Evolutionary conservation across 1,140 invertebrate species (phyloP).

Genomic region (Glossosoma conforme): DNA sequence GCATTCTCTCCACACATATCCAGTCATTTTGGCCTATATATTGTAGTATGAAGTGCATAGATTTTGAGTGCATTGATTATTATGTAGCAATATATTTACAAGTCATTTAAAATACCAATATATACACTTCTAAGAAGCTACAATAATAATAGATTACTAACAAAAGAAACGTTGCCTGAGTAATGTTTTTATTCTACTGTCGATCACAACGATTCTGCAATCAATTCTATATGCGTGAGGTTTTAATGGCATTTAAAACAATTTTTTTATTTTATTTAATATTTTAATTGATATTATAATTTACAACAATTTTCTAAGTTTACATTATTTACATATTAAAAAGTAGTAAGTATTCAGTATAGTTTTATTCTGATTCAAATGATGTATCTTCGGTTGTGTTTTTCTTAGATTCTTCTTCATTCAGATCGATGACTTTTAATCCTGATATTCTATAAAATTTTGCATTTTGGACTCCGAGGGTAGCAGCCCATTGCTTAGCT

Average conservation of each 20-base stretch:
- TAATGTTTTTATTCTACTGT: too few relatives aligned
- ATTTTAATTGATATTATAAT: not conserved
- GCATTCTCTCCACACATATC: too few relatives aligned
- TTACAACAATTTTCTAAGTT: not conserved
- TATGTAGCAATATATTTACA: too few relatives aligned
- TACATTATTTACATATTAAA: not conserved
- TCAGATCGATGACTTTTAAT: constrained; percentile 30
- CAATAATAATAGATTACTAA: too few relatives aligned
- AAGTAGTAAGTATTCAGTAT: not conserved
- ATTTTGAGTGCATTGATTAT: too few relatives aligned
- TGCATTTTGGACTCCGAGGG: constrained; percentile 51
- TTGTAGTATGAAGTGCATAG: too few relatives aligned
- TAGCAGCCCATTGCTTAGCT: constrained; percentile 50
- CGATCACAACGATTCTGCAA: too few relatives aligned
- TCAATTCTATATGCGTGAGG: too few relatives aligned
- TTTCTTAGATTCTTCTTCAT: not conserved
- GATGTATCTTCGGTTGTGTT: not conserved
- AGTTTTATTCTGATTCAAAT: not conserved
- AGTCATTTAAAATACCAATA: too few relatives aligned
- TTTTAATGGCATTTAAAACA: constrained; percentile 1
- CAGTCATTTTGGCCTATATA: too few relatives aligned
- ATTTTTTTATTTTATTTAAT: not conserved
- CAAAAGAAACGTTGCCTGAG: too few relatives aligned
- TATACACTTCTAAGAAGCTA: too few relatives aligned
- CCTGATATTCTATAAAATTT: constrained; percentile 50